Evolutionary conservation across 2,113 vertebrate species (phyloP), one percentile per base, ranked within the genome.

Genomic region (Capreolus pygargus): DNA sequence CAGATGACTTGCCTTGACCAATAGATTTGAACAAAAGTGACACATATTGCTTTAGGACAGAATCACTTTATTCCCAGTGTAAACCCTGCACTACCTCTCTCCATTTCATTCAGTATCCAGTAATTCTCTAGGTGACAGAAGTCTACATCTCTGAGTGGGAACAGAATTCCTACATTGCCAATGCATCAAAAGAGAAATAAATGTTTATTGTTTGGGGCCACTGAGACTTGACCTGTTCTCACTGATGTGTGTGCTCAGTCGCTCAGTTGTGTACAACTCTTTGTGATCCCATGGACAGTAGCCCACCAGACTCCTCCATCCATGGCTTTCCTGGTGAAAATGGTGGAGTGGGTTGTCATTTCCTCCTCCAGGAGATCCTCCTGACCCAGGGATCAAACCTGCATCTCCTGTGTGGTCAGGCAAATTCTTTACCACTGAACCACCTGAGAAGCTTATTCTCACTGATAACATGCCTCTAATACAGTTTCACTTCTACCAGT

Each of bases 251-350:
- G 64, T 67, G 8, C 16, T 67, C 64, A 67, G 64, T 19, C 7
- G 0, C 61, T 19, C 33, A 19, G 64, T 19, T n/a, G 33, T 67
- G 33, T 21, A 33, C 33, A 67, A 19, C 64, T 67, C 8, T 67
- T 36, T 67, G 64, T 0, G 1, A 67, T 8, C 17, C 64, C 64
- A 67, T 36, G 64, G 33, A 67, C 33, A 67, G 64, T n/a, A 67
- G n/a, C 33, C 33, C 4, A 0, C 0, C 16, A 36, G 64, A 8
- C 2, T 36, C 64, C 17, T 36, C 17, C 10, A 1, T 36, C 64
- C 33, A 67, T 21, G 17, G 33, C 64, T 36, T 36, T 67, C 64
- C 33, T 67, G 17, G 17, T 67, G 2, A 67, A 67, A 36, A 36
- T 67, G n/a, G 4, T 67, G 33, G 33, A 67, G 64, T 10, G 33